Conservation (phyloP, 2,113 vertebrate species). For the Tinamus guttatus region DNA sequence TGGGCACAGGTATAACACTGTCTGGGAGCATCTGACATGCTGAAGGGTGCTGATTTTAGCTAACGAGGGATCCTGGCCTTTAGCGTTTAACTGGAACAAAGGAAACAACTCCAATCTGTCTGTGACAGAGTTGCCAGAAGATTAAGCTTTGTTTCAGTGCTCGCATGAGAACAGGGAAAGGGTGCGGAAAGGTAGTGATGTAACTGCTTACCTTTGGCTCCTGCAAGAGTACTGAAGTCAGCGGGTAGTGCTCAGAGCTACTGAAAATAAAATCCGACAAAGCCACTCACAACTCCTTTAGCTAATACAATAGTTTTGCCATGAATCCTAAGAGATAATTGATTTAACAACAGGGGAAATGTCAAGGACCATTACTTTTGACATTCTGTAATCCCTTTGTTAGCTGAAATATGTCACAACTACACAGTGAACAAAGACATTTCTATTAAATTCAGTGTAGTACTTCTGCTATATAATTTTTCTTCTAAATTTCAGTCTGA, state of each 20-base stretch:
- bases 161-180: background rate
- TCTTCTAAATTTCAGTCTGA: background rate
- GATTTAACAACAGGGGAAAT: conserved; percentile 9
- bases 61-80: background rate
- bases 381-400: background rate
- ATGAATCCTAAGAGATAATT: background rate
- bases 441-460: background rate
- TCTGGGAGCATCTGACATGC: rapidly evolving
- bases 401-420: conserved; percentile 6
- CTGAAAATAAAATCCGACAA: background rate
- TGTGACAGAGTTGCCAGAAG: background rate
- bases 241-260: background rate
- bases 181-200: background rate
- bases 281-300: background rate
- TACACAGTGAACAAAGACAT: background rate
- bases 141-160: background rate
- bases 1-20: background rate
- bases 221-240: background rate
- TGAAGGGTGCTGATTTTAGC: background rate
- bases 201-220: background rate
- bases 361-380: background rate
- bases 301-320: background rate
- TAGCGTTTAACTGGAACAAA: background rate
- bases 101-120: background rate
- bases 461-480: background rate